Percentiles rank a stretch among this genome's conserved stretches.
Conservation (phyloP, 2,888 invertebrate genomes). For the Octonoba sinensis region DNA sequence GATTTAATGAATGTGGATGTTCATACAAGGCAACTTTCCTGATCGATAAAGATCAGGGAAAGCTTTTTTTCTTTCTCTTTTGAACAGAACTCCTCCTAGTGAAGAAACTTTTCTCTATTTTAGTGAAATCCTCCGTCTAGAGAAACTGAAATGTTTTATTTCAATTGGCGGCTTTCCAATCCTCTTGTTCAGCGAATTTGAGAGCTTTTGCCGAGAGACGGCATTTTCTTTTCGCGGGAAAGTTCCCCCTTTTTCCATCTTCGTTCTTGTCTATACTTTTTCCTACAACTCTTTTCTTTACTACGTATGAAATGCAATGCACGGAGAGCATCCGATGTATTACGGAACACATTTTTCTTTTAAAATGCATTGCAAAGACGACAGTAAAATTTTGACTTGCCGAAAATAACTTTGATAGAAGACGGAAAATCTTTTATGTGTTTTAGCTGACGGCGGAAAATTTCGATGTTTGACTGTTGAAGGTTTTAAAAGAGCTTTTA, state of each 20-base stretch:
- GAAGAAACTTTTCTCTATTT: slow-evolving; percentile 22
- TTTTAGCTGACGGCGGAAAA: too few species aligned
- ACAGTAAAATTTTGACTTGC: too few species aligned
- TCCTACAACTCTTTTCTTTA: slow-evolving; percentile 5
- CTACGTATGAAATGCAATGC: too few species aligned
- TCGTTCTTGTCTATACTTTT: slow-evolving; percentile 11
- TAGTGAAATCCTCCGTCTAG: slow-evolving; percentile 12
- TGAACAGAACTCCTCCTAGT: neutral
- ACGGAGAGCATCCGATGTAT: too few species aligned
- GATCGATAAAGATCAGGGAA: slow-evolving; percentile 37
- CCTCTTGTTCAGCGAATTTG: slow-evolving; percentile 59
- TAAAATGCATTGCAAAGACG: too few species aligned
- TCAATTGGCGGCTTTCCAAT: slow-evolving; percentile 61
- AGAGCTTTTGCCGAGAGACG: slow-evolving; percentile 28
- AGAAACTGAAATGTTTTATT: slow-evolving; percentile 56
- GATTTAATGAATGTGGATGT: slow-evolving; percentile 48
- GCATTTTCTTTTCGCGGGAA: slow-evolving; percentile 25
- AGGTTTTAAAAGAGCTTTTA: too few species aligned
- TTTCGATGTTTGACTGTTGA: too few species aligned
- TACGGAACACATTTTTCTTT: too few species aligned
- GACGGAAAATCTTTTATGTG: too few species aligned
- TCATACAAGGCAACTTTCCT: slow-evolving; percentile 18
- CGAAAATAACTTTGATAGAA: too few species aligned
- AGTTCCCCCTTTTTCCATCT: slow-evolving; percentile 11
- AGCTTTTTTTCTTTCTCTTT: neutral